Percentiles rank a stretch among this genome's conserved stretches.
Evolutionary conservation across 2,113 vertebrate genomes (phyloP).

Genomic region (Lasiurus borealis): DNA sequence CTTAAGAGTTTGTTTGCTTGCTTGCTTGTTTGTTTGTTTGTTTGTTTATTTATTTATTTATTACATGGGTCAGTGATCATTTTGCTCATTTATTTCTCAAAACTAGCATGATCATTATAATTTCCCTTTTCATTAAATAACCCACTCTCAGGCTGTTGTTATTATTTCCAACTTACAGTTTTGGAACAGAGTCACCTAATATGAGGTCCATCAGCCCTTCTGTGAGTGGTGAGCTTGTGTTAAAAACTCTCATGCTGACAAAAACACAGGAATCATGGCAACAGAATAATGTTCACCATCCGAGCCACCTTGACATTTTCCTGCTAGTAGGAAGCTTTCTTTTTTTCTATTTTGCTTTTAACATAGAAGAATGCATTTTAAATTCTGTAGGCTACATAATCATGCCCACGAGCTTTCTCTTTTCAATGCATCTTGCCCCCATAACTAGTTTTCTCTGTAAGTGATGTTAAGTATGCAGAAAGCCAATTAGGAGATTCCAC

Average conservation of each 20-base stretch:
- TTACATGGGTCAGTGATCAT: conserved; percentile 46
- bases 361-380: conserved; percentile 55
- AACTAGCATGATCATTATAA: conserved; percentile 48
- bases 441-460: conserved; percentile 63
- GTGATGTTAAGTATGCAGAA: conserved; percentile 70
- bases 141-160: conserved; percentile 52
- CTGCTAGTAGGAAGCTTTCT: conserved; percentile 17
- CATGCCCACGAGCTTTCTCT: conserved; percentile 65
- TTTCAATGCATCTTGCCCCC: neutral
- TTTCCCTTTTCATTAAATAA: conserved; percentile 71
- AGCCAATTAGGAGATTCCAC: conserved; percentile 68
- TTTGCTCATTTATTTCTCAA: conserved; percentile 72
- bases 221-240: neutral
- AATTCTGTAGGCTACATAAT: conserved; percentile 62
- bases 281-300: conserved; percentile 59
- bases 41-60: conserved; percentile 12
- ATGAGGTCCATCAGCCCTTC: conserved; percentile 70
- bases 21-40: neutral
- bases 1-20: conserved; percentile 1
- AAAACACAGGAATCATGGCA: conserved; percentile 65
- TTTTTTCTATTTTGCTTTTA: conserved; percentile 50
- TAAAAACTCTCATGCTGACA: conserved; percentile 71
- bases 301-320: conserved; percentile 50
- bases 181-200: conserved; percentile 65
- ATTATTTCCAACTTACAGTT: conserved; percentile 38